Evolutionary conservation across 2,888 invertebrate species (phyloP), one percentile per base, ranked within the genome.

Genomic region (Synanthedon formicaeformis): DNA sequence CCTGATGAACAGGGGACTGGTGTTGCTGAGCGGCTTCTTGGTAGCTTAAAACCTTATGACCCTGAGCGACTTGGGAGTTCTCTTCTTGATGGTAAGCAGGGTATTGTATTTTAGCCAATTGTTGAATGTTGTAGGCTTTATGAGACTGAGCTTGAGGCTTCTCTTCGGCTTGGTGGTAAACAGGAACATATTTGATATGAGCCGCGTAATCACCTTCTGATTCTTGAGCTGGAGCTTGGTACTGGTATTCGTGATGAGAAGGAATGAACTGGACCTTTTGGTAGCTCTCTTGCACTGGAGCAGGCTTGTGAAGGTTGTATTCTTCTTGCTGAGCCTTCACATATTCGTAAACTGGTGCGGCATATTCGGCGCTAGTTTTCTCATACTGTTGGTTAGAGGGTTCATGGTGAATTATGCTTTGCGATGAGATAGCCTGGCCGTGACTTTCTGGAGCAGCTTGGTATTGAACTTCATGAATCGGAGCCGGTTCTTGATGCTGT

Each of bases 301-400:
- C 62, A 12, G 12, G 13, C n/a, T 45, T 45, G 4, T 50, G 50
- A 27, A 27, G 27, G 34, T 27, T 54, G 40, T 14, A 45, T 49
- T 62, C 58, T 50, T 48, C 51, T 48, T 60, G 56, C 55, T 65
- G 63, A 27, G 70, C 69, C 14, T 70, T 65, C 8, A 69, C 64
- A 27, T 77, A 74, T 56, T 77, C 72, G 55, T 76, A 77, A 8
- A 72, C 70, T 13, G 78, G 78, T 50, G 75, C 68, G 2, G 70
- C 68, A 11, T 77, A 69, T 40, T 74, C 72, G 6, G 65, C 62
- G 11, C 69, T 61, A 52, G 78, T 78, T 6, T 75, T 71, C 3
- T 76, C 68, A 54, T 71, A 75, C 45, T 73, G 71, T 10, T 73
- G 69, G n/a, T 60, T 64, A 14, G 61, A 56, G 12, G 65, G 67